Evolutionary conservation across 2,888 invertebrate genomes (phyloP), one percentile per base, ranked within the genome.

Genomic region (Spatulosminthurus flaviceps): DNA sequence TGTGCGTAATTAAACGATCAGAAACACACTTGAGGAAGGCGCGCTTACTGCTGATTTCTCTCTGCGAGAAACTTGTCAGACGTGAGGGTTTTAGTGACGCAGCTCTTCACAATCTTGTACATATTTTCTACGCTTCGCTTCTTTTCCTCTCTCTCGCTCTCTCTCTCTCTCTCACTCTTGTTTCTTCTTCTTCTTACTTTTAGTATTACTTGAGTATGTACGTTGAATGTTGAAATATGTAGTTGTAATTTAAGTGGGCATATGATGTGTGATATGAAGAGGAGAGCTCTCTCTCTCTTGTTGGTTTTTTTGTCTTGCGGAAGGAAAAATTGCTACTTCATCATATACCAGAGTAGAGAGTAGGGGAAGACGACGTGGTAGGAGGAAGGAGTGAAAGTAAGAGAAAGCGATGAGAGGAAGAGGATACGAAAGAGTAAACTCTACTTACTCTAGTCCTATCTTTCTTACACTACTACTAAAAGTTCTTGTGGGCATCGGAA

Each of bases 1-100:
- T 79, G 70, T 60, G 66, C 66, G 76, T 81, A 81, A 81, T 81
- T 81, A 81, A 81, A 81, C 80, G 78, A 81, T 81, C 80, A 79
- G 76, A 81, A 81, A 81, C 80, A 81, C 78, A 79, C 80, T 78
- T 79, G 77, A 80, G 61, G 64, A 43, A 16, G 21, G 70, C 42
- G 79, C 67, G 72, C 67, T n/a, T 67, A 28, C 19, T 67, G 4
- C 67, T 51, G 51, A 51, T 26, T 67, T 70, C 70, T 13, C 29
- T 70, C 70, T 70, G 28, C 22, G 29, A 73, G 73, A 73, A 73
- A 73, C 28, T 73, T 73, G 73, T 73, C 73, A 73, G 73, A 61
- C 21, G 61, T 42, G 60, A 60, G 61, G 67, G 29, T n/a, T 67
- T 26, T 13, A 19, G 67, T 29, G 26, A 28, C 64, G 24, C 24